Evolutionary conservation across 2,888 invertebrate species (phyloP).

Genomic region (Lypha dubia): DNA sequence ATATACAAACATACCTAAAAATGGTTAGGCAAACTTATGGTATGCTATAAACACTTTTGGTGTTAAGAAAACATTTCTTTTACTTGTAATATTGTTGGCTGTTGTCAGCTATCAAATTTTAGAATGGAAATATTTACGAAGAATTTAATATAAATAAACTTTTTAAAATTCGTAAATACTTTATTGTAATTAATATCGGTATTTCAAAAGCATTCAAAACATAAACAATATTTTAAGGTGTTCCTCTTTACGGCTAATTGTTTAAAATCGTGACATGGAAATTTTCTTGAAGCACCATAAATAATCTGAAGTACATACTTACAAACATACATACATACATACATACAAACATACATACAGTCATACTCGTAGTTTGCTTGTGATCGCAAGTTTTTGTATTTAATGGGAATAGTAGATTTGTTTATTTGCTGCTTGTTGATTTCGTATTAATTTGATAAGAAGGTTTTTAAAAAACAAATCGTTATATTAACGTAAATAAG

Average conservation of each 20-base stretch:
- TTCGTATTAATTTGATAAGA: conserved; percentile 29
- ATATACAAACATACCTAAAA: too few species aligned
- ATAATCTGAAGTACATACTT: not conserved
- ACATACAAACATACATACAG: too few species aligned
- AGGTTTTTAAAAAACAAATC: not conserved
- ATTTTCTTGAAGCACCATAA: conserved; percentile 16
- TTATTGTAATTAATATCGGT: not conserved
- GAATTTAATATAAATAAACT: too few species aligned
- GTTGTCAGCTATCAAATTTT: too few species aligned
- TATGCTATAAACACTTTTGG: too few species aligned
- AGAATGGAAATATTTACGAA: too few species aligned
- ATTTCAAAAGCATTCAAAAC: not conserved
- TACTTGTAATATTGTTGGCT: too few species aligned
- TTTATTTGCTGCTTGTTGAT: conserved; percentile 36
- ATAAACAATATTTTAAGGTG: conserved; percentile 26
- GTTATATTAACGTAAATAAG: not conserved
- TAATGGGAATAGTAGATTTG: conserved; percentile 22
- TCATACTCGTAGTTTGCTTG: not conserved
- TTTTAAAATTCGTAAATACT: too few species aligned
- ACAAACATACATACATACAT: too few species aligned
- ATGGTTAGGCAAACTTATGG: too few species aligned
- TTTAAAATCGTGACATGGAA: conserved; percentile 35
- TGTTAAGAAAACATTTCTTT: too few species aligned
- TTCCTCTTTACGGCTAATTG: conserved; percentile 13
- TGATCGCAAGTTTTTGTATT: conserved; percentile 23